Base-by-base conservation (phyloP, 2,888 invertebrate species). In the Parthenolecanium corni region DNA sequence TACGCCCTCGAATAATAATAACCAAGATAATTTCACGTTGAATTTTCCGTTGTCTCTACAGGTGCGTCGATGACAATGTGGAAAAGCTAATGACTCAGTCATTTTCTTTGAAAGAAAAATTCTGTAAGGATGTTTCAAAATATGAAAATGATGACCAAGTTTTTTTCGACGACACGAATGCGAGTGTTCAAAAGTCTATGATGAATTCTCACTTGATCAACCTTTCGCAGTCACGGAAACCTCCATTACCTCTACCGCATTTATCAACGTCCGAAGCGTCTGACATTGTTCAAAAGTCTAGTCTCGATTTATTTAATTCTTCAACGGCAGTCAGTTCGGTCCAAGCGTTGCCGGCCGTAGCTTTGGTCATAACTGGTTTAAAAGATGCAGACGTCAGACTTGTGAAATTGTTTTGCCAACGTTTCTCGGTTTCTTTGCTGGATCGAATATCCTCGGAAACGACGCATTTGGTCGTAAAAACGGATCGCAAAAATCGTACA, bases 381-480 rank as follows among this genome's bases (percentile, higher is more conserved):
- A 61, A 61, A 51, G 61, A 61, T 23, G 36, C 21, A 2, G 61
- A 61, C 14, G 3, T 40, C 14, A 20, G 23, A 51, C 20, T 61
- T 16, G 40, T 51, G 3, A 61, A 11, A 16, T 6, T 14, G 21
- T 61, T 61, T 6, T 61, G 61, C 38, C 38, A 49, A 11, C 47
- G 36, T 14, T 61, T 61, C 12, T 38, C 38, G n/a, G 51, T 38
- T 11, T 36, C 36, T 2, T 38, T 49, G n/a, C 16, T 23, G 6
- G 61, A 61, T 51, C 47, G 49, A 24, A 4, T 61, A 18, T 49
- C 49, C 16, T 49, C 49, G 2, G 23, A 61, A 31, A 38, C 38
- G 23, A 61, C 49, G 12, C 61, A 61, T 51, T 36, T 61, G 21
- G 40, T 61, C 4, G 61, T 61, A 2, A 61, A 61, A 51, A 61